Evolutionary conservation across 2,797 vertebrate genomes (phyloP).

Genomic region (Danio tinwini): DNA sequence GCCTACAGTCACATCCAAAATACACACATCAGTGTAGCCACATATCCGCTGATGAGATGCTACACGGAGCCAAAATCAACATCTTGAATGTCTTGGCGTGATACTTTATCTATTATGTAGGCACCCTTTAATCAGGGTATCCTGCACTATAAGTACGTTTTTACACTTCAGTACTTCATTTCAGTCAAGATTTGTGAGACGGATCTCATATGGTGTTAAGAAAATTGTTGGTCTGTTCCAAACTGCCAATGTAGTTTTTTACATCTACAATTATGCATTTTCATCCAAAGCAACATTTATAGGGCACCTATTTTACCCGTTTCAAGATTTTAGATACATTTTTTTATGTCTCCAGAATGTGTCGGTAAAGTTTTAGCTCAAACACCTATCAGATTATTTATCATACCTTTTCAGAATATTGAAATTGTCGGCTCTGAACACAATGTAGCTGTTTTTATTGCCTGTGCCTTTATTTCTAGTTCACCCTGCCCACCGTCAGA

Average conservation of each 20-base stretch:
- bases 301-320: too few relatives aligned
- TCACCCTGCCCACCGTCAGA: too few relatives aligned
- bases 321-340: too few relatives aligned
- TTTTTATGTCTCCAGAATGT: too few relatives aligned
- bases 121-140: neutral
- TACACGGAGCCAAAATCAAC: constrained; percentile 47
- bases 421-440: too few relatives aligned
- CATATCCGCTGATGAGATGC: constrained; percentile 36
- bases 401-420: too few relatives aligned
- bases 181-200: neutral
- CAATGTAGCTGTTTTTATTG: too few relatives aligned
- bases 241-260: too few relatives aligned
- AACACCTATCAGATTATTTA: too few relatives aligned
- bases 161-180: neutral
- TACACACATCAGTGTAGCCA: constrained; percentile 53
- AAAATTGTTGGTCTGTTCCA: neutral
- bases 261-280: neutral
- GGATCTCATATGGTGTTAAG: neutral
- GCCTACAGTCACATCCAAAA: constrained; percentile 55
- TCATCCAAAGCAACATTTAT: neutral
- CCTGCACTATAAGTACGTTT: constrained; percentile 9
- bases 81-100: constrained; percentile 25
- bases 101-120: constrained; percentile 25
- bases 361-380: too few relatives aligned
- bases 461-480: too few relatives aligned